Conservation (phyloP, 2,113 vertebrate genomes). For the Larimichthys crocea region DNA sequence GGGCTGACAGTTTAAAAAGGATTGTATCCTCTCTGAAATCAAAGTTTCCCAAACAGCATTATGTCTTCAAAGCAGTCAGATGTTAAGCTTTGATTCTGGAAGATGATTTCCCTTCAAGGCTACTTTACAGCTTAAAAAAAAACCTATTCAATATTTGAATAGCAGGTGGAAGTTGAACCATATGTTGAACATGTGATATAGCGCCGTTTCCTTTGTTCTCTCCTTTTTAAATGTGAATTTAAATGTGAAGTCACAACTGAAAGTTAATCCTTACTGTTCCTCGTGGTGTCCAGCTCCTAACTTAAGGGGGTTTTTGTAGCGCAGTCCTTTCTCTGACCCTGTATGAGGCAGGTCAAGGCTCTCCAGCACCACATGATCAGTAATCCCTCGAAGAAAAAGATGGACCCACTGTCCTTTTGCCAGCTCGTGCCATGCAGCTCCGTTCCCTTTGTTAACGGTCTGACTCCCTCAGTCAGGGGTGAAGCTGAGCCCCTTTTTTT, state of each 20-base stretch:
- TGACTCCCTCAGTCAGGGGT: constrained; percentile 69
- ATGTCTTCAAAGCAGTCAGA: constrained; percentile 52
- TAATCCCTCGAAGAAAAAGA: constrained; percentile 77
- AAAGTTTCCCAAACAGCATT: constrained; percentile 49
- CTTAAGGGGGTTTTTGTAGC: constrained; percentile 20
- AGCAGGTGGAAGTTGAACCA: constrained; percentile 56
- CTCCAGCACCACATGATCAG: constrained; percentile 70
- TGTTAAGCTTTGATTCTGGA: constrained; percentile 63
- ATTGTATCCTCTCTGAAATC: constrained; percentile 52
- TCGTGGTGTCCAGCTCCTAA: constrained; percentile 45
- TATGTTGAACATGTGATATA: constrained; percentile 55
- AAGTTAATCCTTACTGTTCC: constrained; percentile 67
- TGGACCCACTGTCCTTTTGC: constrained; percentile 73
- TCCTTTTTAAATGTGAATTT: constrained; percentile 50
- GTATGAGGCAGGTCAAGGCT: constrained; percentile 68
- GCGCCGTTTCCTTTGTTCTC: constrained; percentile 45
- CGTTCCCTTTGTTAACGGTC: constrained; percentile 63
- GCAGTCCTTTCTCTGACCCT: constrained; percentile 60
- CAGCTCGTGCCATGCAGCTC: constrained; percentile 73
- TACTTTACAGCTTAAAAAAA: constrained; percentile 45
- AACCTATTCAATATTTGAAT: constrained; percentile 2
- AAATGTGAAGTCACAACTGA: constrained; percentile 42
- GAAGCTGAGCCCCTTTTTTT: constrained; percentile 64
- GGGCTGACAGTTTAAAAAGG: constrained; percentile 40
- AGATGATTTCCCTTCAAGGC: constrained; percentile 35